phyloP scores from a whole-genome alignment of 2,113 vertebrate species.

The Takifugu flavidus region DNA sequence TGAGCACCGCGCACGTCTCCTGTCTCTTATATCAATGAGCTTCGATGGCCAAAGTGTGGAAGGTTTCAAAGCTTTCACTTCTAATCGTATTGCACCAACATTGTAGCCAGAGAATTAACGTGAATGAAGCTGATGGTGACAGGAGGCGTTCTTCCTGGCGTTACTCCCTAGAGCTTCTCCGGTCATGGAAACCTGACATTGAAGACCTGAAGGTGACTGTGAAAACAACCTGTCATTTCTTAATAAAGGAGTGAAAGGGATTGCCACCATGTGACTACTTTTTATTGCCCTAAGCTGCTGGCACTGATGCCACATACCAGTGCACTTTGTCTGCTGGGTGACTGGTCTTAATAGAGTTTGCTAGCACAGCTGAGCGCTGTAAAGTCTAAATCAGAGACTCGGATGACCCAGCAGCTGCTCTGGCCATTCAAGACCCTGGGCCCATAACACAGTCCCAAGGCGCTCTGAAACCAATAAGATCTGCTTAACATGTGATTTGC shows the following conservation, averaged over 20 bases:
- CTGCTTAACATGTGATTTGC: background rate
- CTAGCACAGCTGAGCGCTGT: constrained; percentile 24
- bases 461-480: constrained; percentile 27
- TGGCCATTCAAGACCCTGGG: constrained; percentile 34
- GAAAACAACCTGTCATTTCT: constrained; percentile 26
- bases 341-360: constrained; percentile 50
- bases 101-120: too few relatives aligned
- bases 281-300: constrained; percentile 60
- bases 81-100: too few relatives aligned
- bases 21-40: too few relatives aligned
- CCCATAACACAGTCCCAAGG: background rate
- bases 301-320: constrained; percentile 52
- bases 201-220: constrained; percentile 46
- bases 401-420: constrained; percentile 70
- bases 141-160: background rate
- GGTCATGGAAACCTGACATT: constrained; percentile 10
- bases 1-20: too few relatives aligned
- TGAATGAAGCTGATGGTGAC: background rate
- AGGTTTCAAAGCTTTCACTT: too few relatives aligned
- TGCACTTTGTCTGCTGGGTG: constrained; percentile 56
- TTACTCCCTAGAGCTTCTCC: background rate
- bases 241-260: constrained; percentile 35
- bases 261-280: constrained; percentile 45
- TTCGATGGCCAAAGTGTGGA: too few relatives aligned
- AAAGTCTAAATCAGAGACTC: constrained; percentile 56